Base-by-base conservation (phyloP, 1,140 invertebrate genomes). In the Nomia melanderi region DNA sequence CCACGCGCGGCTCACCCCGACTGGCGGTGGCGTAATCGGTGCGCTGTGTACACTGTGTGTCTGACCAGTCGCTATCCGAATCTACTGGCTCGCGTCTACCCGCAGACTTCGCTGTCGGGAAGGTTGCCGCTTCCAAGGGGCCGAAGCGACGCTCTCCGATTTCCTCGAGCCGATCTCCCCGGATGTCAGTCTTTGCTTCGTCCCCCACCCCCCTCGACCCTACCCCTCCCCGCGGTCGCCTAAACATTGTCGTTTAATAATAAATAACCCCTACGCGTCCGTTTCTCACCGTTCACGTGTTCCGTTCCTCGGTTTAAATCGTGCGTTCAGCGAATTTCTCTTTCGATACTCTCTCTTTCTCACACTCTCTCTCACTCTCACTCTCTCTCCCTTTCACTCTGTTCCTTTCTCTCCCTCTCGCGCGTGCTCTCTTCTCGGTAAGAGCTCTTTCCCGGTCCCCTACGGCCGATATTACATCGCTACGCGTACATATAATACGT, bases 211-310 rank as follows among this genome's bases (percentile, higher is more conserved):
- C 25, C 11, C 4, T 6, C 53, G 71, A 56, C 65, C 77, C 67
- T 66, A 73, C 66, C 60, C 76, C 56, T 53, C 44, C 36, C 11
- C 53, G 7, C 66, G 62, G 25, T 31, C n/a, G n/a, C 56, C 54
- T 74, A 50, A 50, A 53, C 27, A 20, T 67, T 66, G 27, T 57
- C n/a, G 36, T 76, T 67, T 73, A 74, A 56, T 67, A 47, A 67
- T 57, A 75, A 75, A 62, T 74, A 79, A 74, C 63, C 41, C 31
- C 72, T 81, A 81, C 39, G 67, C 20, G 41, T 54, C 67, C 20
- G 41, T 54, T 67, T 39, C 31, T 47, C 60, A 80, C 75, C 64
- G 77, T 72, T 20, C 1, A 79, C 17, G 36, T 54, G 33, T 36
- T 8, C 47, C 29, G n/a, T 5, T 27, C 31, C 53, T 53, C 39